Percentiles rank a stretch among this genome's conserved stretches.
These are phyloP conservation scores for Alaudala cheleensis DNA, from an alignment of 2,113 vertebrate genomes.

Conservation along the genomic window DNA sequence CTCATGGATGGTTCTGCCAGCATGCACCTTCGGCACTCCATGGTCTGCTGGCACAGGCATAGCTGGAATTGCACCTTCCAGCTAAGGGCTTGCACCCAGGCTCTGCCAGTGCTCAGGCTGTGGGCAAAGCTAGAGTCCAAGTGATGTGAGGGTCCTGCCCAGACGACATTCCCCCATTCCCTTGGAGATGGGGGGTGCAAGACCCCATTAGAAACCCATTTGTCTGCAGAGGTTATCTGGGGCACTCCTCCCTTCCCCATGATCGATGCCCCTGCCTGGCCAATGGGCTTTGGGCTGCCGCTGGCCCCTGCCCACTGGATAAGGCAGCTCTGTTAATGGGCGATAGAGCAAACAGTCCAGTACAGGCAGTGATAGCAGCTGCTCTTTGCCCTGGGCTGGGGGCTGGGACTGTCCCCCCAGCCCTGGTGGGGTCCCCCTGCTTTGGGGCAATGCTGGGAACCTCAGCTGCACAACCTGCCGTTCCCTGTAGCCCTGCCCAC, in stretches of 20 bases:
- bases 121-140: background rate
- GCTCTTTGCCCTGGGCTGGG: constrained; percentile 17
- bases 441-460: background rate
- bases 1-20: background rate
- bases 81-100: background rate
- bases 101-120: accelerated
- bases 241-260: background rate
- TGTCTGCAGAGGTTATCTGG: constrained; percentile 53
- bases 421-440: background rate
- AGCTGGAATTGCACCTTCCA: background rate
- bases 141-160: accelerated
- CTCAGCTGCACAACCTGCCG: background rate
- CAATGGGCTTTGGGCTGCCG: background rate
- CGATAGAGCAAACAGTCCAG: constrained; percentile 21
- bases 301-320: background rate
- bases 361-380: background rate
- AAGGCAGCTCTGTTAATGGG: constrained; percentile 42
- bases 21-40: accelerated
- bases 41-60: background rate
- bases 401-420: background rate
- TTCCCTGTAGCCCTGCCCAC: background rate
- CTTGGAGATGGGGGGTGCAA: constrained; percentile 2
- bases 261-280: background rate
- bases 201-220: constrained; percentile 37
- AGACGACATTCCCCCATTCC: constrained; percentile 9